These are phyloP conservation scores for Halcyon malimbica DNA, from an alignment of 2,113 vertebrate species.

Conservation along the genomic window DNA sequence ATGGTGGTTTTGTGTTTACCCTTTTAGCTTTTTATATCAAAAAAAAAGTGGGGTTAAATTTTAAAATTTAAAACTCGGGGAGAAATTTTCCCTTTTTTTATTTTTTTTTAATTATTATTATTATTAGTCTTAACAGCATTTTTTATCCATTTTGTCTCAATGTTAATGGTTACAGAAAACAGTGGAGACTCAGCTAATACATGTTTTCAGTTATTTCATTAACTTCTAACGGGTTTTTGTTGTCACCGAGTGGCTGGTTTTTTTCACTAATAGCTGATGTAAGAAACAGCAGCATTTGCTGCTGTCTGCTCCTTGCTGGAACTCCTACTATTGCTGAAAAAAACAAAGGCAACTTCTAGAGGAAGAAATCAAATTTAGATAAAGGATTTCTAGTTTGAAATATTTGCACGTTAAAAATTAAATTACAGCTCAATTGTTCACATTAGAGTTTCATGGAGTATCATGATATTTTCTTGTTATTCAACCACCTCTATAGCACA, in stretches of 20 bases:
- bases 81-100: not conserved
- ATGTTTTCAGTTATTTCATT: not conserved
- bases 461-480: not conserved
- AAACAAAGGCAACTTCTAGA: not conserved
- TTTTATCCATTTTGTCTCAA: not conserved
- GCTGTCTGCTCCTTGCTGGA: not conserved
- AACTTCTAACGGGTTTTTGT: not conserved
- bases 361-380: not conserved
- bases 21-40: no score
- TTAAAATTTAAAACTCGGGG: no score
- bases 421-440: not conserved
- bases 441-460: not conserved
- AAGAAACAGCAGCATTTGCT: not conserved
- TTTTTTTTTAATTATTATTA: no score
- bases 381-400: not conserved
- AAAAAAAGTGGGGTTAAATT: no score
- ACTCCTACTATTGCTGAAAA: not conserved
- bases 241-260: not conserved
- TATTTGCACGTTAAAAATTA: not conserved
- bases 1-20: no score
- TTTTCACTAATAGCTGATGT: not conserved
- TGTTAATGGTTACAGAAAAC: not conserved
- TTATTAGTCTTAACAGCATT: not conserved
- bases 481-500: not conserved
- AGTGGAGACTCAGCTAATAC: not conserved